Percentiles rank a stretch among this genome's conserved stretches.
Evolutionary conservation across 2,888 invertebrate genomes (phyloP).

Genomic region (Philhelius pedissequus): DNA sequence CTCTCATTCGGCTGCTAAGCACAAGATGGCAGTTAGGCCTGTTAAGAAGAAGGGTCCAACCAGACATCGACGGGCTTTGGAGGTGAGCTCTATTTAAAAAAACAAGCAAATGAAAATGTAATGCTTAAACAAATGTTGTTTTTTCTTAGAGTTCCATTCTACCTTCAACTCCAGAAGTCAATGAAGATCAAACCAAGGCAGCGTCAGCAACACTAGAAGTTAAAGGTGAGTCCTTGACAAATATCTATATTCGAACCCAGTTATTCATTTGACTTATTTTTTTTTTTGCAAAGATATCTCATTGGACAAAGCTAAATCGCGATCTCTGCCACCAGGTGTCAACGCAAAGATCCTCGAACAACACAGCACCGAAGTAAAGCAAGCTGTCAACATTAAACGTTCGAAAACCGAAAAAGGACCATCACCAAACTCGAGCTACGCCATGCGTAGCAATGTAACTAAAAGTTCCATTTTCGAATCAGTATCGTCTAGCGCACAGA

Average conservation of each 20-base stretch:
- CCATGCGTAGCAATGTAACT: slow-evolving; percentile 44
- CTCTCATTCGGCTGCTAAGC: slow-evolving; percentile 89
- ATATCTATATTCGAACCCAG: no score
- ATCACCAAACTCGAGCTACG: slow-evolving; percentile 43
- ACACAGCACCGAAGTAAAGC: slow-evolving; percentile 62
- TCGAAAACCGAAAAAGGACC: slow-evolving; percentile 69
- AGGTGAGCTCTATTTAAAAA: slow-evolving; percentile 78
- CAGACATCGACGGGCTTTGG: slow-evolving; percentile 82
- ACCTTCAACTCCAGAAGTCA: slow-evolving; percentile 87
- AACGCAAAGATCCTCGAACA: slow-evolving; percentile 73
- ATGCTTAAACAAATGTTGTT: background rate
- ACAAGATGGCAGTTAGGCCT: slow-evolving; percentile 89
- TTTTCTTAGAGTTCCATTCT: slow-evolving; percentile 80
- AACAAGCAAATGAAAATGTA: slow-evolving; percentile 75
- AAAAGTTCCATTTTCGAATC: slow-evolving; percentile 55
- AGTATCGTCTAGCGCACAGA: slow-evolving; percentile 53
- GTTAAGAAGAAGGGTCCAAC: slow-evolving; percentile 88
- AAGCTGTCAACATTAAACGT: slow-evolving; percentile 60
- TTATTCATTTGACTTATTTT: background rate
- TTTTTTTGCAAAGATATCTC: slow-evolving; percentile 61
- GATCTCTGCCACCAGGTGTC: slow-evolving; percentile 76
- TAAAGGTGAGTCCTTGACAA: slow-evolving; percentile 68
- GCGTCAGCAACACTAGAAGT: slow-evolving; percentile 81
- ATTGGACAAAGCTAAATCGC: slow-evolving; percentile 75
- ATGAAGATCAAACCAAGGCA: slow-evolving; percentile 86